Base-by-base conservation (phyloP, 2,888 invertebrate genomes). In the Hirtodrosophila confusa region DNA sequence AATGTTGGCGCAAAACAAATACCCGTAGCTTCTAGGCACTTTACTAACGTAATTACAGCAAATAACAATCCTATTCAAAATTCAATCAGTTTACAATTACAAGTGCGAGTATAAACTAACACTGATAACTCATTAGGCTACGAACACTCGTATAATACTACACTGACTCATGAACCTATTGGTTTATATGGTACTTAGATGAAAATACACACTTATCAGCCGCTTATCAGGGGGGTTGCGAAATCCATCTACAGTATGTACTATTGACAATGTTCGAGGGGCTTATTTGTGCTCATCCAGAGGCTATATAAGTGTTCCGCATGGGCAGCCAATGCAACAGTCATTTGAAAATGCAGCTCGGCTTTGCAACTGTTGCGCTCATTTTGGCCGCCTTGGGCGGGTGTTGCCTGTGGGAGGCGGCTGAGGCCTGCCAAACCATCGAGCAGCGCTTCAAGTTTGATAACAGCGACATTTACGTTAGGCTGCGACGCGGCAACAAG, bases 391-490 rank as follows among this genome's bases (percentile, higher is more conserved):
- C 27, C 10, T 43, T 54, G n/a, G 37, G 33, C 7, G 47, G 48
- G 49, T 69, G 66, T 61, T 64, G 61, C 63, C 41, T 64, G 11
- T 80, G 69, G 72, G 47, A 51, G 40, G 33, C 48, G 4, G 65
- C 45, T 0, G 40, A 69, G 5, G 47, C 74, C 24, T 90, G 90
- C 31, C 69, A 72, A 54, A 75, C 71, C 47, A 74, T 86, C n/a
- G 88, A 88, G 33, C 89, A 88, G 64, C 84, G 79, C 3, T 85
- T 80, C 36, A 76, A 87, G 62, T 90, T 90, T 55, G 75, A 75
- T 2, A 89, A 88, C 50, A 86, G 86, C 10, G 84, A 90, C 62
- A 63, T 90, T 41, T 89, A 80, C 23, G 39, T 90, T 31, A 71
- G 83, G 39, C 47, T 90, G 27, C 64, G 79, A 1, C 90, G 86